These are phyloP conservation scores for Intellagama lesueurii DNA, from an alignment of 2,797 vertebrate species.

Conservation along the genomic window DNA sequence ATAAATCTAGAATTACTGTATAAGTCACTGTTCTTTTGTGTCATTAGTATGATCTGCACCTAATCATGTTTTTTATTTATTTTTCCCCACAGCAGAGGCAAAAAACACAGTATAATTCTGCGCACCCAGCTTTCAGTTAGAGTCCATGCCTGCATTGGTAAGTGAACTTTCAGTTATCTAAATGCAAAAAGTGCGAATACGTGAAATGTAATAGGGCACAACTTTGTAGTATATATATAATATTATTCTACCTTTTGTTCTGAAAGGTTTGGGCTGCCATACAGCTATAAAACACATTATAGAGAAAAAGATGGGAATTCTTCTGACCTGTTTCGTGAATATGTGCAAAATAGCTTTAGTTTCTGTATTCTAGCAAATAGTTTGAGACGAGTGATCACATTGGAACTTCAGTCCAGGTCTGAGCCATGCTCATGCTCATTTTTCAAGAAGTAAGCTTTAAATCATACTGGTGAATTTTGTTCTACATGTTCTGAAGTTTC, in stretches of 20 bases:
- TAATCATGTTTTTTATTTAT: constrained; percentile 11
- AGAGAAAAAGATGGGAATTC: not conserved
- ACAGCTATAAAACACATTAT: not conserved
- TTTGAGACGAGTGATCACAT: not conserved
- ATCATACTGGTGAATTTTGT: not conserved
- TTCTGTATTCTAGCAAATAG: not conserved
- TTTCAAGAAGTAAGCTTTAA: not conserved
- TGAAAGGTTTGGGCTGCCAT: not conserved
- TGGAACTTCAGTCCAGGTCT: not conserved
- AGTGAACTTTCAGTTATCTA: constrained; percentile 68
- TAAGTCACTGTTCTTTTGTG: not conserved
- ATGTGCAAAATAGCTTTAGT: not conserved
- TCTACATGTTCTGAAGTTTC: not conserved
- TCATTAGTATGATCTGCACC: not conserved
- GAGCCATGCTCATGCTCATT: not conserved
- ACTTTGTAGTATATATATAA: not conserved
- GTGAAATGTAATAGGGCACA: not conserved
- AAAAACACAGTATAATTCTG: constrained; percentile 93
- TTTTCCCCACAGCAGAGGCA: constrained; percentile 82
- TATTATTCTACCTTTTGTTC: not conserved
- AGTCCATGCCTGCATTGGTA: constrained; percentile 98
- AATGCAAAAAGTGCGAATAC: constrained; percentile 23
- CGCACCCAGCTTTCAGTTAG: constrained; percentile 96
- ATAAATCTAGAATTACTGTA: not conserved
- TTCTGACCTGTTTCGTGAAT: not conserved